phyloP scores from a whole-genome alignment of 2,113 vertebrate genomes.

The Aegotheles bennettii region DNA sequence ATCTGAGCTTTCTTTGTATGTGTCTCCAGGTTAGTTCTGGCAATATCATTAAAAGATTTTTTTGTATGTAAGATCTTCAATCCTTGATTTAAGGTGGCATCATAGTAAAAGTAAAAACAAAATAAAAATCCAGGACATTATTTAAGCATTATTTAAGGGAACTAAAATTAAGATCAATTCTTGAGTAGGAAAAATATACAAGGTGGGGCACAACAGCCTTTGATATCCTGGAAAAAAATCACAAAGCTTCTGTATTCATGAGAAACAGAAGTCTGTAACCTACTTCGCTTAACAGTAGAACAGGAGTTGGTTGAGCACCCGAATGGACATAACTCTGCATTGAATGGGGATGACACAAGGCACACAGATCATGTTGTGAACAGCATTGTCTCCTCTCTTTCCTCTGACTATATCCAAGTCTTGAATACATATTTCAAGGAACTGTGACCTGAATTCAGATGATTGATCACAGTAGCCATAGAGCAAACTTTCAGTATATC shows the following conservation, averaged over 20 bases:
- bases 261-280: neutral
- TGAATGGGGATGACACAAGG: neutral
- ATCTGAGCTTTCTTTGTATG: neutral
- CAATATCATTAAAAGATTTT: neutral
- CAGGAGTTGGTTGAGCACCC: neutral
- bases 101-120: neutral
- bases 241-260: neutral
- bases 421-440: slow-evolving; percentile 23
- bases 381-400: neutral
- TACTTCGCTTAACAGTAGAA: neutral
- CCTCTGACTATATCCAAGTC: neutral
- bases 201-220: neutral
- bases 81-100: neutral
- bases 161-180: neutral
- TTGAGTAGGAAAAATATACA: neutral
- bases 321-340: neutral
- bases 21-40: neutral
- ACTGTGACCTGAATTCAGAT: neutral
- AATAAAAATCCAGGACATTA: neutral
- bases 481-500: slow-evolving; percentile 17
- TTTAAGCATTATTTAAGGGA: neutral
- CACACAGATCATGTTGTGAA: neutral
- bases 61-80: neutral
- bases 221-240: neutral
- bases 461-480: neutral